Percentiles rank a stretch among this genome's conserved stretches.
These are phyloP conservation scores for Alectoris magna DNA, from an alignment of 2,797 vertebrate species.

Conservation along the genomic window DNA sequence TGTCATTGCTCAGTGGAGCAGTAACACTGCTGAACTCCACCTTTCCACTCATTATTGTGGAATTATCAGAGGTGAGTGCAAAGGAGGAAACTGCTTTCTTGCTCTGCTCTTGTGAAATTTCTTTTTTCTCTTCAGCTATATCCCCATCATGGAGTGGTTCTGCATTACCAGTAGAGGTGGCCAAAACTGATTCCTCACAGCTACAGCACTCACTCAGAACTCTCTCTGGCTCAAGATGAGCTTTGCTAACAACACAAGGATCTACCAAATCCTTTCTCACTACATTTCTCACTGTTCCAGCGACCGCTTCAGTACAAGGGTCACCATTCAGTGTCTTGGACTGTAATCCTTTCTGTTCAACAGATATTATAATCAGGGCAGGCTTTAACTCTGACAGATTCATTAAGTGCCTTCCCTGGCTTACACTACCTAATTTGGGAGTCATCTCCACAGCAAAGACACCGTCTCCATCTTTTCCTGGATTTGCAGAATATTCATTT, in stretches of 20 bases:
- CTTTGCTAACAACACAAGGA: background rate
- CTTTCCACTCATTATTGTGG: background rate
- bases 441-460: conserved; percentile 19
- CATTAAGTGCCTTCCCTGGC: background rate
- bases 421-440: background rate
- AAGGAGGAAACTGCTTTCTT: conserved; percentile 1
- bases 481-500: background rate
- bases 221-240: background rate
- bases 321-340: conserved; percentile 28
- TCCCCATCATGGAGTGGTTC: background rate
- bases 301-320: background rate
- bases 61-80: background rate
- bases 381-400: conserved; percentile 9
- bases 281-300: background rate
- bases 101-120: background rate
- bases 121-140: background rate
- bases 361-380: conserved; percentile 46
- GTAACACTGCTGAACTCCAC: background rate
- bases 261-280: background rate
- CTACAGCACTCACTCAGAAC: background rate
- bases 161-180: background rate
- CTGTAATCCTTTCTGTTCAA: conserved; percentile 65
- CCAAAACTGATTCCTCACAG: background rate
- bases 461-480: background rate
- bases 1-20: background rate